A percentile compares a stretch with the other conserved stretches of the same genome.
phyloP scores from a whole-genome alignment of 2,113 vertebrate species.

The Cacatua alba region DNA sequence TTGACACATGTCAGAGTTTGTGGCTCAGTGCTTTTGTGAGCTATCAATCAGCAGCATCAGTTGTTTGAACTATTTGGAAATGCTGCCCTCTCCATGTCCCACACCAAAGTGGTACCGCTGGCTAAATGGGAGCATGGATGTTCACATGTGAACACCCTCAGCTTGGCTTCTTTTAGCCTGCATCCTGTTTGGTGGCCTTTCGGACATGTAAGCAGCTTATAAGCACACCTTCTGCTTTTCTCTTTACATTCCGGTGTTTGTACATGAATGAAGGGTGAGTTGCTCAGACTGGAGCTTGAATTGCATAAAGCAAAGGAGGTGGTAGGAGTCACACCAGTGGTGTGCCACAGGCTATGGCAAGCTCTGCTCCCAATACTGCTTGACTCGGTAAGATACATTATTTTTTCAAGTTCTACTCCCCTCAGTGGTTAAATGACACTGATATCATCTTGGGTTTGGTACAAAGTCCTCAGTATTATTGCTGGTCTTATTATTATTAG shows the following conservation, averaged over 20 bases:
- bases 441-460: not conserved
- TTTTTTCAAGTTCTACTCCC: not conserved
- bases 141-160: not conserved
- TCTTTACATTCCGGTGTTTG: not conserved
- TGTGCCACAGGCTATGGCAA: not conserved
- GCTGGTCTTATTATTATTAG: not conserved
- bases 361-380: not conserved
- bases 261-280: not conserved
- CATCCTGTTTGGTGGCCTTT: not conserved
- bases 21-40: not conserved
- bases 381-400: not conserved
- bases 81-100: too few species aligned
- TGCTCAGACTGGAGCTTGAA: not conserved
- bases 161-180: not conserved
- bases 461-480: not conserved
- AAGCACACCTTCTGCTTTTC: not conserved
- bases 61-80: not conserved
- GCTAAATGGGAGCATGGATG: fast-evolving
- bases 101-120: fast-evolving
- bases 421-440: not conserved
- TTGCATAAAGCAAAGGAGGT: not conserved
- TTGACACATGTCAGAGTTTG: constrained; percentile 18
- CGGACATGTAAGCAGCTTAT: not conserved
- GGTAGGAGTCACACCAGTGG: not conserved
- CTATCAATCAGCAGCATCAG: not conserved